Base-by-base conservation (phyloP, 2,888 invertebrate genomes). In the Abrostola tripartita region DNA sequence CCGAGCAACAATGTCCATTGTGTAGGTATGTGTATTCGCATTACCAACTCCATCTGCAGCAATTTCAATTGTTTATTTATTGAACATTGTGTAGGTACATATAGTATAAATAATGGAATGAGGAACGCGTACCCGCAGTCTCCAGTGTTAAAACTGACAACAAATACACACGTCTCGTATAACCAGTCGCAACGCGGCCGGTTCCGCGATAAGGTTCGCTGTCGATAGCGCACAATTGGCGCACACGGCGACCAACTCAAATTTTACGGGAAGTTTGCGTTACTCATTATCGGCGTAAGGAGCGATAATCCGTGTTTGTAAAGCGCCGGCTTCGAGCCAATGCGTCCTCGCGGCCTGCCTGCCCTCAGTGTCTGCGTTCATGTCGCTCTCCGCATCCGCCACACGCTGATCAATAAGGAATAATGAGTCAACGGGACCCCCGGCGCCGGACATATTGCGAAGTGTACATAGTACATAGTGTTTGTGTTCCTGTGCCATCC, bases 201-300 rank as follows among this genome's bases (percentile, higher is more conserved):
- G 85, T 85, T 84, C 76, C 85, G 86, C 87, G 91, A 91, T 91
- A 91, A 90, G 84, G 88, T 84, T 82, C 81, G 81, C 71, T 80
- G 82, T 86, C 85, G 87, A 86, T 85, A 86, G 79, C 81, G 82
- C 79, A 84, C 82, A 82, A 84, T 85, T 84, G 82, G 78, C 79
- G 79, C 76, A 81, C 82, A 81, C 79, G 78, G 76, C 79, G 82
- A 79, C 82, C 84, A 81, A 85, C 83, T 84, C 81, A 72, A 85
- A 83, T 86, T 85, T 82, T 85, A 81, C 78, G 84, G 89, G 88
- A 87, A 90, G 91, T 92, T 90, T 90, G 88, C 85, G 81, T 88
- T 90, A 82, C 81, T 90, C 81, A 90, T 93, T 93, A 92, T 90
- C 89, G 86, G 78, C 78, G 76, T 81, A 83, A 87, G 87, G 84